phyloP scores from a whole-genome alignment of 2,113 vertebrate species.

The Pteronura brasiliensis region DNA sequence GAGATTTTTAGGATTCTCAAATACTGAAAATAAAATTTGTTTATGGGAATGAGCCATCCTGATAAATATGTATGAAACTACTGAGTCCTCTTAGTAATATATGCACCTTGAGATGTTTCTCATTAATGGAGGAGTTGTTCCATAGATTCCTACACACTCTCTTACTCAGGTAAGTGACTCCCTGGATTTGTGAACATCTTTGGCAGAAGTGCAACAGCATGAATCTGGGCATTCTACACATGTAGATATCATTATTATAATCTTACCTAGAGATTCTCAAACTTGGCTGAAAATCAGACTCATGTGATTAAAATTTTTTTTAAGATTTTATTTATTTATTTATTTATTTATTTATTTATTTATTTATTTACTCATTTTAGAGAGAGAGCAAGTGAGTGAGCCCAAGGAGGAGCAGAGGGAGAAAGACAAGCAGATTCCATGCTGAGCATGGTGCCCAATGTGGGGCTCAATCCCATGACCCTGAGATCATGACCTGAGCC shows the following conservation, averaged over 20 bases:
- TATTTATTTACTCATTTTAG: no score
- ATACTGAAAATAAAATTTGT: conserved; percentile 18
- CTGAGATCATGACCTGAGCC: not conserved
- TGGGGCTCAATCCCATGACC: not conserved
- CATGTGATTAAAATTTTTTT: not conserved
- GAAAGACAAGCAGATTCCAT: not conserved
- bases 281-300: not conserved
- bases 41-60: not conserved
- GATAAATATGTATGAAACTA: not conserved
- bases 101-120: not conserved
- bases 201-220: not conserved
- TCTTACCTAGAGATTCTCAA: not conserved
- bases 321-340: not conserved
- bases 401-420: not conserved
- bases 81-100: not conserved
- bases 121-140: not conserved
- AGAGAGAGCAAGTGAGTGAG: not conserved
- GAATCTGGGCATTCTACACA: not conserved
- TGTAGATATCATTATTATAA: not conserved
- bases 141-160: not conserved
- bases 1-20: not conserved
- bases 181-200: not conserved
- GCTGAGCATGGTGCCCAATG: not conserved
- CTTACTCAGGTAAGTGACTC: not conserved
- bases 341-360: not conserved